These are phyloP conservation scores for Corythornis leucogaster DNA, from an alignment of 2,797 vertebrate species.

Conservation along the genomic window DNA sequence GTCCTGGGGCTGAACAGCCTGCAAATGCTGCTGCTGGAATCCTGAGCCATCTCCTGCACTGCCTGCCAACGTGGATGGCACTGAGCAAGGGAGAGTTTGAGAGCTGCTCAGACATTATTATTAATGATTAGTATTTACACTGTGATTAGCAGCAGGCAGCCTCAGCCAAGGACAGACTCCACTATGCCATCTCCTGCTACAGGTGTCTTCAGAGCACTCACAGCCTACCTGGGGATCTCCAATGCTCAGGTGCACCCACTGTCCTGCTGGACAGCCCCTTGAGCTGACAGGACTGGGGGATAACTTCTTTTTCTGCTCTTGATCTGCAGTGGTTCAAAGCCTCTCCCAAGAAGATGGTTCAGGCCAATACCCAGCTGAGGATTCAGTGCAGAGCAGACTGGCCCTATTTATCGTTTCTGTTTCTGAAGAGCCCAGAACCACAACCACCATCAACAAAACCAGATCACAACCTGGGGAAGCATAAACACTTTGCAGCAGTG, in stretches of 20 bases:
- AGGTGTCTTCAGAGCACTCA: neutral
- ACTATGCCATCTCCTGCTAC: neutral
- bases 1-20: neutral
- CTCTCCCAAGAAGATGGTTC: no score
- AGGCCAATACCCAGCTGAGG: no score
- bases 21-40: slow-evolving; percentile 23
- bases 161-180: neutral
- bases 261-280: neutral
- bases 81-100: neutral
- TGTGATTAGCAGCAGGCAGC: neutral
- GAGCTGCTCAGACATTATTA: neutral
- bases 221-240: neutral
- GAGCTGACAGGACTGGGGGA: no score
- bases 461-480: no score
- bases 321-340: no score
- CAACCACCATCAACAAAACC: no score
- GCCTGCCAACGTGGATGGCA: slow-evolving; percentile 39
- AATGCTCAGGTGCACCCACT: no score
- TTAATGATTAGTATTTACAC: slow-evolving; percentile 21
- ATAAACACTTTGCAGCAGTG: no score
- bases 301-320: no score
- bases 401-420: no score
- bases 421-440: no score
- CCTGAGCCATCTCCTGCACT: neutral
- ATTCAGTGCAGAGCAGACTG: no score